These are phyloP conservation scores for Agapornis canus DNA, from an alignment of 2,797 vertebrate genomes.

Conservation along the genomic window DNA sequence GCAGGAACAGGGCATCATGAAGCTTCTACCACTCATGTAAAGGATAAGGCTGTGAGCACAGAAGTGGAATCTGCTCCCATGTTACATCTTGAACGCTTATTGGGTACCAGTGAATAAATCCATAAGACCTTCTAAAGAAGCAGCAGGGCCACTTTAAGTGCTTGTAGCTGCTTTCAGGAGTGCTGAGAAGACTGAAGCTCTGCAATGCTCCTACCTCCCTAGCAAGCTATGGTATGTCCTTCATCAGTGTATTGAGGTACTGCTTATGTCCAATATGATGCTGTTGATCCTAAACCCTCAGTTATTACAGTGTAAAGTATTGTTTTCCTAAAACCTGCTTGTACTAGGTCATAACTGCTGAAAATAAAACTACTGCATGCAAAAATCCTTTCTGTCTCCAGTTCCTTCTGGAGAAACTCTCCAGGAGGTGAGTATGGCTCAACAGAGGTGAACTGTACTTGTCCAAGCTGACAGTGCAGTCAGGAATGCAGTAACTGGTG, in stretches of 20 bases:
- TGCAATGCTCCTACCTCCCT: not conserved
- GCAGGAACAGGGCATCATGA: not conserved
- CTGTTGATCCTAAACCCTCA: not conserved
- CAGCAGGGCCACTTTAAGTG: not conserved
- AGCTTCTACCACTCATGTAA: not conserved
- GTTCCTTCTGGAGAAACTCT: fast-evolving
- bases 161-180: not conserved
- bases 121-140: not conserved
- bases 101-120: not conserved
- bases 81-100: not conserved
- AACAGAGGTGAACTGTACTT: not conserved
- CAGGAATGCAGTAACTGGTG: not conserved
- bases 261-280: fast-evolving
- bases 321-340: not conserved
- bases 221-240: not conserved
- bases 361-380: constrained; percentile 8
- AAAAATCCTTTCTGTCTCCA: fast-evolving
- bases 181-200: not conserved
- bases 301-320: not conserved
- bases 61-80: not conserved
- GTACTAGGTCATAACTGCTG: not conserved
- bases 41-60: not conserved
- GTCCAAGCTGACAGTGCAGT: fast-evolving
- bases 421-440: not conserved
- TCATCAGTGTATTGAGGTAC: not conserved